Evolutionary conservation across 2,888 invertebrate genomes (phyloP).

Genomic region (Scaptomyza polygonia): DNA sequence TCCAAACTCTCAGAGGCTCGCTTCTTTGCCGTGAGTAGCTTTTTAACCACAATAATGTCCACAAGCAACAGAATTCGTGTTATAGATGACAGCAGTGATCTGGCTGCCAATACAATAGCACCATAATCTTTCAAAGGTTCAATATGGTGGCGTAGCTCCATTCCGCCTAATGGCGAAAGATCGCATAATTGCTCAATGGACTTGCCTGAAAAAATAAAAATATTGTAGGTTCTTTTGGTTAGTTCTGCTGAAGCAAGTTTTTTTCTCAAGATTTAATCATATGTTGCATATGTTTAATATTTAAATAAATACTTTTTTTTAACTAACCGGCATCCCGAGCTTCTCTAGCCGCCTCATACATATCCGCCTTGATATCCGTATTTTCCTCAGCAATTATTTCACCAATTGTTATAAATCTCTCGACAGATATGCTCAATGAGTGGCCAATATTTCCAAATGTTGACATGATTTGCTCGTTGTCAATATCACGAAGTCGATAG

Average conservation of each 20-base stretch:
- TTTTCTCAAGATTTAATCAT: neutral
- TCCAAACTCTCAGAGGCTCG: constrained; percentile 95
- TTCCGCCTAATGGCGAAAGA: constrained; percentile 86
- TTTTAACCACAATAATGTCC: constrained; percentile 98
- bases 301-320: neutral
- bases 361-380: constrained; percentile 97
- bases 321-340: constrained; percentile 95
- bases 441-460: constrained; percentile 91
- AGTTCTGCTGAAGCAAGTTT: no score
- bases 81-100: constrained; percentile 96
- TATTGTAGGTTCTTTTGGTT: neutral
- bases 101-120: constrained; percentile 94
- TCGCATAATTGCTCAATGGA: constrained; percentile 97
- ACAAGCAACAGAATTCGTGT: constrained; percentile 97
- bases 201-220: constrained; percentile 87
- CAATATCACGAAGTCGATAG: constrained; percentile 70
- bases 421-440: constrained; percentile 98
- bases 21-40: constrained; percentile 97
- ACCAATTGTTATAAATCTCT: constrained; percentile 98
- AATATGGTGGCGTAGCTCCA: constrained; percentile 86
- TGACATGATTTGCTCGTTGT: constrained; percentile 71
- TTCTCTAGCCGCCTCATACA: constrained; percentile 99
- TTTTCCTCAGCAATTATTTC: constrained; percentile 99
- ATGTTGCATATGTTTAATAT: no score
- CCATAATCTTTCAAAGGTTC: constrained; percentile 89